Base-by-base conservation (phyloP, 1,140 invertebrate genomes). In the Acromyrmex echinatior region DNA sequence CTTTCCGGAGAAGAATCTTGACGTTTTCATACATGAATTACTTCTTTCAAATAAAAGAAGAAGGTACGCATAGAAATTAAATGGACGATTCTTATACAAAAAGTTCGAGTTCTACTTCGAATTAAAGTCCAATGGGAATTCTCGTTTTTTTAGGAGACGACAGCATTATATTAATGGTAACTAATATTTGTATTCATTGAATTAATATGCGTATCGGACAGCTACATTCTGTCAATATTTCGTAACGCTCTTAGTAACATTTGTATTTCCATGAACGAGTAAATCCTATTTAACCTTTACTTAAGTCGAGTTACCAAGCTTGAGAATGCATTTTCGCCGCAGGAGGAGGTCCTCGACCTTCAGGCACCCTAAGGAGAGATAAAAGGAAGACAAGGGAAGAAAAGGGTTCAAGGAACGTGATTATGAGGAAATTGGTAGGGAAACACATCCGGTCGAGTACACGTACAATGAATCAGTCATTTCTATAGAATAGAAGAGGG, bases 391-490 rank as follows among this genome's bases (percentile, higher is more conserved):
- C 21, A 80, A 53, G 31, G 35, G 25, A n/a, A 12, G 3, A 65
- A 78, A 51, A 65, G 35, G 63, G 53, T 51, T 56, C 6, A 35
- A 63, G 31, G 51, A 74, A 74, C 78, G 79, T 65, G 79, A 65
- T n/a, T 7, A 25, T 63, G 56, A 74, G 21, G 63, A 81, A 74
- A 84, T 74, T 84, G 70, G 56, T 16, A 60, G 53, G 56, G 51
- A 25, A 31, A 31, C 3, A 31, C 12, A 25, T 49, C 16, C 25
- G 56, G 10, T 45, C 21, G 25, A 7, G 56, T 70, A 18, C 80
- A 84, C 70, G 80, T 84, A 84, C 56, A 60, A 60, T 56, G 86
- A 73, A 82, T 81, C 70, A 73, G 63, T 70, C 66, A 81, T 86
- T 82, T 81, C 66, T 73, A 45, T 53, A 56, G 21, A 70, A 62